Conservation (phyloP, 2,888 invertebrate species). For the Phlogophora meticulosa region DNA sequence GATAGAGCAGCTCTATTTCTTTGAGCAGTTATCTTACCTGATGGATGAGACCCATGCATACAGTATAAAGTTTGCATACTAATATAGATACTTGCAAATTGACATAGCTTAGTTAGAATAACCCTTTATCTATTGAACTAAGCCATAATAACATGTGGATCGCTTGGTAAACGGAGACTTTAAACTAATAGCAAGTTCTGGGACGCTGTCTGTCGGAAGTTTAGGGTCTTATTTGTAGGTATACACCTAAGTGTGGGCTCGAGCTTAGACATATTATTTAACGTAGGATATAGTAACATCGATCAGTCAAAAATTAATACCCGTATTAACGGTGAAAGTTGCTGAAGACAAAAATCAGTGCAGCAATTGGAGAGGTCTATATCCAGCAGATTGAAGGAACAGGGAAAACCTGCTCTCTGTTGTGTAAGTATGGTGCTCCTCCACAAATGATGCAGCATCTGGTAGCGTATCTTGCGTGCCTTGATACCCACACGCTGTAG, state of each 20-base stretch:
- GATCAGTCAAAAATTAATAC: slow-evolving; percentile 7
- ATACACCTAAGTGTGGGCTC: slow-evolving; percentile 5
- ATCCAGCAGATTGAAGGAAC: no score
- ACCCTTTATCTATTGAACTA: slow-evolving; percentile 35
- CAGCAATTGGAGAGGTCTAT: no score
- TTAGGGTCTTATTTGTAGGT: slow-evolving; percentile 33
- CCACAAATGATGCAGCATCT: no score
- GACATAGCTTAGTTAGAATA: slow-evolving; percentile 2
- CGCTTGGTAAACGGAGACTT: slow-evolving; percentile 30
- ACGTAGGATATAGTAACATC: slow-evolving; percentile 21
- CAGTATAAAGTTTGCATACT: not conserved
- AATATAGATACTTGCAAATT: not conserved
- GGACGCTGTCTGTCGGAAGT: slow-evolving; percentile 23
- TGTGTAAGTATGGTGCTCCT: no score
- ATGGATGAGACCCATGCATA: not conserved
- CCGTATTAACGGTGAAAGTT: not conserved
- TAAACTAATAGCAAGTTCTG: slow-evolving; percentile 49
- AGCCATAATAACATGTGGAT: slow-evolving; percentile 28
- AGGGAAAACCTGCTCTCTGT: no score
- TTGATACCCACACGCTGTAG: no score
- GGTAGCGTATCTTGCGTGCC: no score
- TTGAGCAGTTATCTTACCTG: no score
- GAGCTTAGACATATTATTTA: slow-evolving; percentile 30
- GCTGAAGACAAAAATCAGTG: no score
- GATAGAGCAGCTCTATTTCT: not conserved